phyloP scores from a whole-genome alignment of 1,140 invertebrate species.

The Magallana gigas region DNA sequence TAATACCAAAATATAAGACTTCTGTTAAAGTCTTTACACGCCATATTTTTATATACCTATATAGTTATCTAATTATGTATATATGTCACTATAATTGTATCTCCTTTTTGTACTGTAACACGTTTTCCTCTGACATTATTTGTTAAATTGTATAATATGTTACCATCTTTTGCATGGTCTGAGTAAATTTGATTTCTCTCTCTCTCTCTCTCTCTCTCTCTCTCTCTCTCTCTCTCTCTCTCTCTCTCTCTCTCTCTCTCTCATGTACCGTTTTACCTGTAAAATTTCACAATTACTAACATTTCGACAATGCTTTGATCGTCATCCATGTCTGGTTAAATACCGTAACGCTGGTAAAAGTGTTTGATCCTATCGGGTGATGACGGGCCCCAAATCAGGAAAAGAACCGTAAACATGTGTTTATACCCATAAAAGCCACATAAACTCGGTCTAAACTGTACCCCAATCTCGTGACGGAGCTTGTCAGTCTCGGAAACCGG shows the following conservation, averaged over 20 bases:
- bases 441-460: slow-evolving; percentile 33
- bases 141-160: too few species aligned
- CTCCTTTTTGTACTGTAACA: too few species aligned
- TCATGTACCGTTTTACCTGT: slow-evolving; percentile 30
- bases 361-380: slow-evolving; percentile 33
- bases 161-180: too few species aligned
- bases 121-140: too few species aligned
- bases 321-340: slow-evolving; percentile 35
- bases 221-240: not conserved
- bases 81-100: too few species aligned
- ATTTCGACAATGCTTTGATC: slow-evolving; percentile 36
- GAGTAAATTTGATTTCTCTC: too few species aligned
- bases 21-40: too few species aligned
- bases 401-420: slow-evolving; percentile 35
- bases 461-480: slow-evolving; percentile 26
- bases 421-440: slow-evolving; percentile 27
- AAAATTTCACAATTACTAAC: slow-evolving; percentile 34
- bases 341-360: slow-evolving; percentile 30
- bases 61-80: too few species aligned
- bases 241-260: slow-evolving; percentile 13
- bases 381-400: slow-evolving; percentile 23
- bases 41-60: too few species aligned
- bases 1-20: too few species aligned
- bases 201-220: not conserved
- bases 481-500: slow-evolving; percentile 15